Evolutionary conservation across 2,113 vertebrate genomes (phyloP).

Genomic region (Pomatostomus ruficeps): DNA sequence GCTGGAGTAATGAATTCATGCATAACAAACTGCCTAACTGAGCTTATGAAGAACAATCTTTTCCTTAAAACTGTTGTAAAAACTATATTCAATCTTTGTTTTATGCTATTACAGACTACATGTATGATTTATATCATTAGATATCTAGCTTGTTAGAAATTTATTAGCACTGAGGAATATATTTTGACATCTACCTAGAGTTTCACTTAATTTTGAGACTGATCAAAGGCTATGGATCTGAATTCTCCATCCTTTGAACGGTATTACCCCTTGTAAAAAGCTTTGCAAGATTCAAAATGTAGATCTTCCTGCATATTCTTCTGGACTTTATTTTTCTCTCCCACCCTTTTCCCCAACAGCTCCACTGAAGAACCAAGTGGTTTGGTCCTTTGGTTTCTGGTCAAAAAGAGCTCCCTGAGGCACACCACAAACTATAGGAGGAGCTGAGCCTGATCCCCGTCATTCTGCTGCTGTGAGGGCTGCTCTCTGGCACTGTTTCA

Average conservation of each 20-base stretch:
- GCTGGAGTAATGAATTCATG: conserved; percentile 8
- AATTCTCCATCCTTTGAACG: not conserved
- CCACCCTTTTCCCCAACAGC: not conserved
- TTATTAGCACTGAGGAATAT: not conserved
- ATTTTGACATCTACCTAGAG: not conserved
- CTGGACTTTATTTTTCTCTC: not conserved
- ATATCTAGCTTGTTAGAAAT: conserved; percentile 21
- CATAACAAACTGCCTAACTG: conserved; percentile 22
- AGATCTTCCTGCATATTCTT: not conserved
- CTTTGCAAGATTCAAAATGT: not conserved
- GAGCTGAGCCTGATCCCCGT: not conserved
- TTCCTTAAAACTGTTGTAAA: not conserved
- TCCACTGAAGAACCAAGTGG: not conserved
- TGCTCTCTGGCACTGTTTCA: not conserved
- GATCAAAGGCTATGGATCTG: not conserved
- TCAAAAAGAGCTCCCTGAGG: not conserved
- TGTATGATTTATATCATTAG: not conserved
- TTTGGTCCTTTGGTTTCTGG: not conserved
- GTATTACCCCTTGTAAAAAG: not conserved
- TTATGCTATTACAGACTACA: not conserved
- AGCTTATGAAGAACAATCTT: not conserved
- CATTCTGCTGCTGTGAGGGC: not conserved
- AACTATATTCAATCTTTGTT: not conserved
- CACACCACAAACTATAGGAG: not conserved
- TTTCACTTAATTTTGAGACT: not conserved